Evolutionary conservation across 2,888 invertebrate species (phyloP).

Genomic region (Formica aserva): DNA sequence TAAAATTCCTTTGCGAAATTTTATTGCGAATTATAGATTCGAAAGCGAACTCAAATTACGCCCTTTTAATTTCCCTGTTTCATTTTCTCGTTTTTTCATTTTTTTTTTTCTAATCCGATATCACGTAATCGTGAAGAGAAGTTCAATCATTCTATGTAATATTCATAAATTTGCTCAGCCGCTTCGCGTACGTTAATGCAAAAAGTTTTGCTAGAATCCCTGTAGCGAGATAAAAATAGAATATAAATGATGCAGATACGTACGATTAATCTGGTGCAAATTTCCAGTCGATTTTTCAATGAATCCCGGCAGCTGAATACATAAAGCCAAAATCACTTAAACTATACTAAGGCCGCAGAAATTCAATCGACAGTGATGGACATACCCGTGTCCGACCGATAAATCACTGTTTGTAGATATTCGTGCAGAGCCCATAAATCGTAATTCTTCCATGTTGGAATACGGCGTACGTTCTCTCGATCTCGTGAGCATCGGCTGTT

Average conservation of each 20-base stretch:
- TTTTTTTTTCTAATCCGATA: conserved; percentile 4
- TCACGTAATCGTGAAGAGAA: conserved; percentile 50
- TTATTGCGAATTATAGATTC: neutral
- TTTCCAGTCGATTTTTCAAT: conserved; percentile 54
- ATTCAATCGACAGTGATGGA: conserved; percentile 35
- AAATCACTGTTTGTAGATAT: conserved; percentile 42
- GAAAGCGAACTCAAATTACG: neutral
- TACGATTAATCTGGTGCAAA: conserved; percentile 46
- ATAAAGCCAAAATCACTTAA: conserved; percentile 53
- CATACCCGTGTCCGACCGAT: conserved; percentile 23
- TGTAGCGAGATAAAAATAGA: conserved; percentile 44
- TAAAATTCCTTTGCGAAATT: neutral
- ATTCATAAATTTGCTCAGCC: conserved; percentile 58
- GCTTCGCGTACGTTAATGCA: conserved; percentile 65
- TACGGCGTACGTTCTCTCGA: conserved; percentile 30
- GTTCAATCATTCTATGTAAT: conserved; percentile 47
- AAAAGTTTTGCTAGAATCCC: conserved; percentile 67
- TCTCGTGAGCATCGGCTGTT: conserved; percentile 9
- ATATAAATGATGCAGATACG: conserved; percentile 42
- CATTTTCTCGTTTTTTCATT: no score
- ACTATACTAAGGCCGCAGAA: conserved; percentile 25
- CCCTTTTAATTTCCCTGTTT: neutral
- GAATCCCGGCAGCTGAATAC: conserved; percentile 52
- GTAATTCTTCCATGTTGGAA: conserved; percentile 34
- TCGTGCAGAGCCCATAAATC: conserved; percentile 40